phyloP scores from a whole-genome alignment of 2,113 vertebrate species.

The Canis aureus region DNA sequence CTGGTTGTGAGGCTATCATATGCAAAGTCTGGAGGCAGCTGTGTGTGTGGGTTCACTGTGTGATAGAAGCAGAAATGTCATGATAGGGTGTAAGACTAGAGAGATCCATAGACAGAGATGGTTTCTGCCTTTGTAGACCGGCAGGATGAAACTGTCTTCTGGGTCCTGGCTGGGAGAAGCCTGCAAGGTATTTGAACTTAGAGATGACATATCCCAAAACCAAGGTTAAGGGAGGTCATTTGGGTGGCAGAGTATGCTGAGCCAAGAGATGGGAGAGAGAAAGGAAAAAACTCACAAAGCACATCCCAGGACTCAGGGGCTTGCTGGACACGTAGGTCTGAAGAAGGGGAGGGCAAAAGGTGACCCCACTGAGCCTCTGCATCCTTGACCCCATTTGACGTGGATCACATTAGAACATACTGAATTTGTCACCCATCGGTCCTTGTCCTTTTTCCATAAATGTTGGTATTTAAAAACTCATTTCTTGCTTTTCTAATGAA shows the following conservation, averaged over 20 bases:
- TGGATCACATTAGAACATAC: accelerated
- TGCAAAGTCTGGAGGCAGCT: not conserved
- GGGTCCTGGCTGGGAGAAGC: not conserved
- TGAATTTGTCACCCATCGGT: not conserved
- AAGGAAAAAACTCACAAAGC: not conserved
- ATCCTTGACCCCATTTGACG: accelerated
- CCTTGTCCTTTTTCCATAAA: not conserved
- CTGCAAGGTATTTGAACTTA: not conserved
- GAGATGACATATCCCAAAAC: not conserved
- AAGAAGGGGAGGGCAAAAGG: not conserved
- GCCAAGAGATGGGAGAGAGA: not conserved
- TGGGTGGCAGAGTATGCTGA: not conserved
- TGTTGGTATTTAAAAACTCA: not conserved
- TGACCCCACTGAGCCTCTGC: not conserved
- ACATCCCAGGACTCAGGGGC: not conserved
- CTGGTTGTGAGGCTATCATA: not conserved
- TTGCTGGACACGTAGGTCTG: not conserved
- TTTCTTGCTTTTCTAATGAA: not conserved
- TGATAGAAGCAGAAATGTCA: not conserved
- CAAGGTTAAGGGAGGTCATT: not conserved
- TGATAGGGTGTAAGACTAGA: not conserved
- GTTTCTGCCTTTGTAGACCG: not conserved
- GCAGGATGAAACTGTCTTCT: not conserved
- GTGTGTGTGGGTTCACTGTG: not conserved
- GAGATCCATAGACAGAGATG: not conserved